Evolutionary conservation across 2,797 vertebrate genomes (phyloP), one percentile per base, ranked within the genome.

Genomic region (Girardinus metallicus): DNA sequence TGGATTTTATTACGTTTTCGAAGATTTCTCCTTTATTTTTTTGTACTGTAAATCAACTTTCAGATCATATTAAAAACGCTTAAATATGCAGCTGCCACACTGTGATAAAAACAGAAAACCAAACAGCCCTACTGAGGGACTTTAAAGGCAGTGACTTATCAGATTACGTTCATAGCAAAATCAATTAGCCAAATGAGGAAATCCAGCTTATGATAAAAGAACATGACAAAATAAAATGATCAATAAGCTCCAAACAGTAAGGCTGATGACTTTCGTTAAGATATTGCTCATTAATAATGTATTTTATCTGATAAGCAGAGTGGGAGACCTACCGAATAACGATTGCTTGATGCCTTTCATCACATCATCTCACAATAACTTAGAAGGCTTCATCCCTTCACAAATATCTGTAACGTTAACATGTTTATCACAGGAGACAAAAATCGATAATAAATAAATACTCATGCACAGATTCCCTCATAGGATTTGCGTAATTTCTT

Each of bases 401-500:
- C 94, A 96, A 97, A 98, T 97, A 98, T 96, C 95, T 94, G 94
- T 95, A 96, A 96, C 93, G 96, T 95, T 97, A 98, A 97, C 97
- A 93, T 91, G 85, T 96, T 97, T 95, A 97, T 34, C 75, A 77
- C 90, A 26, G 84, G 79, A 77, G 73, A 86, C 94, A 91, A 95
- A 95, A 95, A 98, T 99, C 97, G 94, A 98, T 98, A 97, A 98
- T 97, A 97, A 98, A 98, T 97, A 98, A 98, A 97, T 96, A 96
- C 95, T 96, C 96, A 96, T 96, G 95, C 95, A 96, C 94, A 88
- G 93, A 91, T 85, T 95, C 94, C 93, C 96, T 94, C 93, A 88
- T 76, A 94, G 96, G 96, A 96, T 91, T 92, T 88, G 94, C 91
- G 92, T 96, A 96, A 97, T 97, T 96, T 96, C 96, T 97, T 94